These are phyloP conservation scores for Mormyrus lacerda DNA, from an alignment of 2,113 vertebrate species.

Conservation along the genomic window DNA sequence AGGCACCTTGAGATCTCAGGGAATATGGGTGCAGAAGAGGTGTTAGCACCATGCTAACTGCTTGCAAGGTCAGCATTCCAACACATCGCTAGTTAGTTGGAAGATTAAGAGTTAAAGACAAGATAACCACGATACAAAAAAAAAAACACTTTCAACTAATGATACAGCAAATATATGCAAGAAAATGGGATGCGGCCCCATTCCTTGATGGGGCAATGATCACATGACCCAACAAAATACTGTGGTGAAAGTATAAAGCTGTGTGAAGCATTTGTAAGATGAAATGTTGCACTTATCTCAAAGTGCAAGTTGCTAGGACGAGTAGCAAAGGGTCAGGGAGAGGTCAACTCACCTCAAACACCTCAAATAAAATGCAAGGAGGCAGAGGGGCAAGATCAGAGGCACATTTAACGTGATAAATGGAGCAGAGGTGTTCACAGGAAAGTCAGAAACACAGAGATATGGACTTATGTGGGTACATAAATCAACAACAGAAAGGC, in stretches of 20 bases:
- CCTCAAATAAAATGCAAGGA: conserved; percentile 72
- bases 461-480: not conserved
- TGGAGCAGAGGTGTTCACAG: not conserved
- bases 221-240: not conserved
- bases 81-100: not conserved
- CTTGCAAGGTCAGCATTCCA: not conserved
- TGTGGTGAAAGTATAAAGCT: not conserved
- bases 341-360: conserved; percentile 68
- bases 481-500: not conserved
- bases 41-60: not conserved
- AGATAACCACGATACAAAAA: not conserved
- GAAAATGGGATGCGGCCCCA: not conserved
- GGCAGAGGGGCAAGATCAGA: conserved; percentile 59
- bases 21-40: not conserved
- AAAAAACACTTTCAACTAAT: not conserved
- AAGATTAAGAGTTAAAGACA: not conserved
- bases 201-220: not conserved
- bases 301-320: not conserved
- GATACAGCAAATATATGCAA: not conserved
- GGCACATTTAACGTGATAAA: not conserved
- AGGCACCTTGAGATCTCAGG: not conserved
- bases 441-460: not conserved
- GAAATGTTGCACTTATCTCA: not conserved
- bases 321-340: not conserved
- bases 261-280: not conserved